Evolutionary conservation across 2,888 invertebrate species (phyloP), one percentile per base, ranked within the genome.

Genomic region (Amblyjoppa proteus): DNA sequence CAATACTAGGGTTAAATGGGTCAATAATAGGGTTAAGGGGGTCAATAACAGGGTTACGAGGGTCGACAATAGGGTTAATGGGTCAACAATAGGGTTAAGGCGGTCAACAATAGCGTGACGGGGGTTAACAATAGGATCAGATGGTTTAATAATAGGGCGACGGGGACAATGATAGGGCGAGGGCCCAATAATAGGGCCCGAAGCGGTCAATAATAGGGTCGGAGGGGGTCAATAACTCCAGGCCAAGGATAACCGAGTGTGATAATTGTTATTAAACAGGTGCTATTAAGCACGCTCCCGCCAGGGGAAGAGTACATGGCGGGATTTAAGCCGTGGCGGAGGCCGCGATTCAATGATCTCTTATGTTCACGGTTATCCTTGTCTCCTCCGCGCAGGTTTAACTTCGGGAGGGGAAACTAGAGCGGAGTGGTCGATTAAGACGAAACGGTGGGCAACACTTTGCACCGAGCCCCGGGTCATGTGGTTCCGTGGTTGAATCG

Each of bases 191-290:
- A 20, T 20, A 20, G 20, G 20, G 20, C 20, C 20, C 20, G 20
- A 20, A 20, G 20, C 20, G 20, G 20, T 20, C 20, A 20, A 20
- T 20, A 20, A 20, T 20, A 20, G 20, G 20, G 20, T 20, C 20
- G 20, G 20, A 20, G 20, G 20, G 20, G 20, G 20, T 20, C 20
- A 20, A 20, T 20, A 64, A 51, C 81, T 58, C 3, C 28, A 61
- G 13, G 66, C 53, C 81, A 38, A 66, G 81, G 80, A 88, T 87
- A 79, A 87, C 82, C 79, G 25, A 74, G 28, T 45, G 82, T 89
- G 90, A 89, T 91, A 92, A 92, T 91, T 90, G 88, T 91, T 90
- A 92, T 91, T 90, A 92, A 91, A 89, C 86, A 89, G 86, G 82
- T n/a, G 76, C 51, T 71, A 80, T 87, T 87, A 88, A 61, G 61